phyloP scores from a whole-genome alignment of 2,888 invertebrate species.

The Seira sanloemensis region DNA sequence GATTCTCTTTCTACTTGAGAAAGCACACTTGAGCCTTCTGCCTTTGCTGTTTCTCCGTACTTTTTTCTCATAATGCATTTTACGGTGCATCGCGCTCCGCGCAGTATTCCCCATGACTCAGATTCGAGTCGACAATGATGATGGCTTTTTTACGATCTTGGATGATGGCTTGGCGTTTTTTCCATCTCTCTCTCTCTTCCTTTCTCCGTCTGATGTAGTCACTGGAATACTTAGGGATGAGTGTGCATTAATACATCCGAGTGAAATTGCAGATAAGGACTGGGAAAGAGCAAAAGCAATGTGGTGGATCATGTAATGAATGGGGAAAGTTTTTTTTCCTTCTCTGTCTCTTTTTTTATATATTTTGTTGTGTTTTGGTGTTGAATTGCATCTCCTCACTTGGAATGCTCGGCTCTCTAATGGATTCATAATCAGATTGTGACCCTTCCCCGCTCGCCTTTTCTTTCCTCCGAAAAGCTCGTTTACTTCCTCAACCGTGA shows the following conservation, averaged over 20 bases:
- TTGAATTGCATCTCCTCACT: conserved; percentile 72
- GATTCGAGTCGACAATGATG: background rate
- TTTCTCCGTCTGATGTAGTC: background rate
- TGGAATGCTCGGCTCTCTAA: conserved; percentile 69
- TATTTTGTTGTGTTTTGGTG: conserved; percentile 67
- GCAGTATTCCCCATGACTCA: conserved; percentile 33
- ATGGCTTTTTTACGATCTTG: too few species aligned
- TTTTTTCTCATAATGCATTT: conserved; percentile 47
- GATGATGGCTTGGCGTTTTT: background rate
- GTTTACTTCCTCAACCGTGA: conserved; percentile 57
- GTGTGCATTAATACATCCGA: background rate
- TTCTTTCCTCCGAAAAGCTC: conserved; percentile 30
- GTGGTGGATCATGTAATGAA: conserved; percentile 35
- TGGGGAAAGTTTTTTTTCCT: conserved; percentile 40
- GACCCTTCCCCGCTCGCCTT: conserved; percentile 74
- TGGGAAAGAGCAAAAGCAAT: conserved; percentile 26
- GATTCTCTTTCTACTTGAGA: background rate
- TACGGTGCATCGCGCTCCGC: conserved; percentile 40
- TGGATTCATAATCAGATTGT: conserved; percentile 74
- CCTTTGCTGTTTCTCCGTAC: conserved; percentile 21
- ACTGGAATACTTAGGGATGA: background rate
- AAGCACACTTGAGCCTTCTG: background rate
- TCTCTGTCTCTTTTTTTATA: conserved; percentile 17
- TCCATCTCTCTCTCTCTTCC: background rate
- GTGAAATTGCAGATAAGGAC: background rate